Evolutionary conservation across 2,113 vertebrate species (phyloP).

Genomic region (Brienomyrus brachyistius): DNA sequence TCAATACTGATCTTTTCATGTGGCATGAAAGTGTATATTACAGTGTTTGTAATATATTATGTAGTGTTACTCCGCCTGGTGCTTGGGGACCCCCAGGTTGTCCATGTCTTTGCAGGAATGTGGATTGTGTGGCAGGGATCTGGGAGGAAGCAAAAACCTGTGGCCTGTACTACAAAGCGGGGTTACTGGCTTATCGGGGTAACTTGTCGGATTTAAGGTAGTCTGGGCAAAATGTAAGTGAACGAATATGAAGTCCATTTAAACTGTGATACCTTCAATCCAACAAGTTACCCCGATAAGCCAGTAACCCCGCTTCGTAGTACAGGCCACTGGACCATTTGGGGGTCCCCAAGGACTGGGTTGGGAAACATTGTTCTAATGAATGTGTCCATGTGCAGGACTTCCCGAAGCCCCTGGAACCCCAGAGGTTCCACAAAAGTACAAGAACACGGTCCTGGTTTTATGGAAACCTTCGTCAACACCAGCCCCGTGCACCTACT

Average conservation of each 20-base stretch:
- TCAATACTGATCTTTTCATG: neutral
- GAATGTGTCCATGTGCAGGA: constrained; percentile 52
- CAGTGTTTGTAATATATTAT: neutral
- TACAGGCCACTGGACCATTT: neutral
- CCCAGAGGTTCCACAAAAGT: constrained; percentile 89
- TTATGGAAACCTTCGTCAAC: constrained; percentile 88
- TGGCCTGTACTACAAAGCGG: too few species aligned
- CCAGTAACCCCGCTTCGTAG: too few species aligned
- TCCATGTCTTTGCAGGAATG: neutral
- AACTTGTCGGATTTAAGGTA: too few species aligned
- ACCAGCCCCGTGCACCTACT: constrained; percentile 85
- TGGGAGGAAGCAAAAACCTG: neutral
- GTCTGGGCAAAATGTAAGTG: too few species aligned
- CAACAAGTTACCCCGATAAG: too few species aligned
- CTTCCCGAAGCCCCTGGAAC: constrained; percentile 81
- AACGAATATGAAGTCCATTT: too few species aligned
- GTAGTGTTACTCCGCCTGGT: neutral
- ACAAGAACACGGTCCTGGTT: constrained; percentile 86
- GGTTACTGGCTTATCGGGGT: too few species aligned
- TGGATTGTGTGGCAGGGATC: neutral
- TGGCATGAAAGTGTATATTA: neutral
- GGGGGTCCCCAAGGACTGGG: neutral
- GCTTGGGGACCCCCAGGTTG: neutral
- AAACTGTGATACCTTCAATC: too few species aligned
- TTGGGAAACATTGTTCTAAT: neutral